These are phyloP conservation scores for Tetragnatha montana DNA, from an alignment of 2,888 invertebrate genomes.

Conservation along the genomic window DNA sequence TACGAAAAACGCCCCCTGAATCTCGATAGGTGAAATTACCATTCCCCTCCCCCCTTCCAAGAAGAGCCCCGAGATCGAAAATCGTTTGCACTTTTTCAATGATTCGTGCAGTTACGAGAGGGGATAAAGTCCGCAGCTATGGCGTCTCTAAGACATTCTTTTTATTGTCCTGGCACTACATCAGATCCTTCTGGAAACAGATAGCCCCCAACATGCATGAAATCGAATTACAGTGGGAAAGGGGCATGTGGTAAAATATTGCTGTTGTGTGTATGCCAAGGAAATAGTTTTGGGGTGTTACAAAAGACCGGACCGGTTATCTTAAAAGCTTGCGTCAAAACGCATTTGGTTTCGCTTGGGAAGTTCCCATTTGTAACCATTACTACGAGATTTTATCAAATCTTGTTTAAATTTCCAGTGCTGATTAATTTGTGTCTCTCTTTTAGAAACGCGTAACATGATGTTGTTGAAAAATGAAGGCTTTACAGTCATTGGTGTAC, in stretches of 20 bases:
- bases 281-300: neutral
- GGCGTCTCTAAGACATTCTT: neutral
- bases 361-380: no score
- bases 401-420: no score
- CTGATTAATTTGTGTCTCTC: no score
- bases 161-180: neutral
- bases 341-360: no score
- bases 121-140: neutral
- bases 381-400: no score
- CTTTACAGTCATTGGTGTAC: no score
- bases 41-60: neutral
- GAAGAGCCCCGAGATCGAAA: neutral
- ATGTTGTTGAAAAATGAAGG: no score
- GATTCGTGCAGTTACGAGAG: neutral
- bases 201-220: neutral
- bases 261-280: neutral
- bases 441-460: no score
- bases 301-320: neutral
- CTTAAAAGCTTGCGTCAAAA: neutral
- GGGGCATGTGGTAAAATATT: neutral
- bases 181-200: neutral
- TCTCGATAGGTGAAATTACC: neutral
- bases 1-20: neutral
- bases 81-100: neutral
- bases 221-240: neutral